Base-by-base conservation (phyloP, 1,140 invertebrate species). In the Apis laboriosa region DNA sequence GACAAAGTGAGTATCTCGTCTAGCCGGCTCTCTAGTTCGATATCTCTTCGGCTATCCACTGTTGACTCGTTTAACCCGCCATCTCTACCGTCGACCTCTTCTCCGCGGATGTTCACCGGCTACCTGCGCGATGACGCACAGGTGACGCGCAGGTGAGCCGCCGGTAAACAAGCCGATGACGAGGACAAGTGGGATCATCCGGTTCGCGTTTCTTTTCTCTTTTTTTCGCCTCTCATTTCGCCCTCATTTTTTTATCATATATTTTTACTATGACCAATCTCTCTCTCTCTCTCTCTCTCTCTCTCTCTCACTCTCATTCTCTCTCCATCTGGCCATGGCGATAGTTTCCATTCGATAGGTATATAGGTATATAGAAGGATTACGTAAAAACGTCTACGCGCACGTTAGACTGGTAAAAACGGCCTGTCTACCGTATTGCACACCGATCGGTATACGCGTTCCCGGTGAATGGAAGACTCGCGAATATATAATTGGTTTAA, bases 1-100 rank as follows among this genome's bases (percentile, higher is more conserved):
- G 85, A 90, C 81, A 88, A 68, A 91, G 92, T 93, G 86, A 93
- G 92, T 92, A 92, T 90, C 60, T 7, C 49, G 19, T 63, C 56
- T 61, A 24, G 24, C 61, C n/a, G 58, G 17, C 15, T 51, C 34
- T 5, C 3, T 43, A 21, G 24, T 1, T 12, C 24, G 60, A 63
- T 63, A 63, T 63, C 24, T 63, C 1, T 67, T 2, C 12, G 43
- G n/a, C 17, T 21, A 11, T 12, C 19, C 7, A 15, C 24, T 5
- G 15, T 60, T 15, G 51, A 51, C 34, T 43, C 19, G 53, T 21
- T 61, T 24, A 49, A 43, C 9, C 61, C 72, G 34, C 34, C 72
- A 12, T 56, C 24, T 24, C 11, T 2, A 12, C 53, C 63, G 43
- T 43, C 55, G 28, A 60, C 64, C 77, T 80, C 82, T 43, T 66